Conservation (phyloP, 2,797 vertebrate genomes). For the Loriculus beryllinus region DNA sequence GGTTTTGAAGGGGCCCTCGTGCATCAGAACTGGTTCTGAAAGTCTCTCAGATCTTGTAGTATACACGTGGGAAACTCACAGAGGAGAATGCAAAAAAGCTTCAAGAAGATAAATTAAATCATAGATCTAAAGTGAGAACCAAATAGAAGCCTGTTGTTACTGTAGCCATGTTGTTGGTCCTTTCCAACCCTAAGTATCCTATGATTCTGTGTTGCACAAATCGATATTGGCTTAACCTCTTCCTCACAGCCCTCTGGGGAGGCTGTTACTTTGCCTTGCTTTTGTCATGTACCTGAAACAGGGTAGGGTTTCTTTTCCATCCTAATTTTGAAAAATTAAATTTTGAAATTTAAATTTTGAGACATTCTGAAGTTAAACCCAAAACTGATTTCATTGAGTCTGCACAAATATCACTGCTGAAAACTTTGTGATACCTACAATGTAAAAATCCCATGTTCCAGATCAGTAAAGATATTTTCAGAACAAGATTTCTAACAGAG, state of each 20-base stretch:
- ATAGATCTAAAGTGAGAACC: not conserved
- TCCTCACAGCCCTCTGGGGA: not conserved
- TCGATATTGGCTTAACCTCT: not conserved
- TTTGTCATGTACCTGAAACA: not conserved
- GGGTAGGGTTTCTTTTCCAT: not conserved
- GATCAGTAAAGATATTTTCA: not conserved
- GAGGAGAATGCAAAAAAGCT: not conserved
- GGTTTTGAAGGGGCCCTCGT: not conserved
- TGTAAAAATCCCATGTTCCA: not conserved
- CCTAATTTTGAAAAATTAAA: not conserved
- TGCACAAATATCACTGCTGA: not conserved
- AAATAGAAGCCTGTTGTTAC: not conserved
- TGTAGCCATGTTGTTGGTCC: not conserved
- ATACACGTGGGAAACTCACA: not conserved
- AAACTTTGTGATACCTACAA: not conserved
- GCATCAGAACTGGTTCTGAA: not conserved
- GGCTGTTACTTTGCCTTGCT: not conserved
- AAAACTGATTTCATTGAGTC: not conserved
- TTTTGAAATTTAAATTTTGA: not conserved
- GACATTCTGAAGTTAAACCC: not conserved
- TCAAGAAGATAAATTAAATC: not conserved
- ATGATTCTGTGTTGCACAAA: not conserved
- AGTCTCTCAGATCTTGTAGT: fast-evolving
- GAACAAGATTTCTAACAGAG: not conserved
- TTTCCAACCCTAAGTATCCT: not conserved